Evolutionary conservation across 2,888 invertebrate species (phyloP), one percentile per base, ranked within the genome.

Genomic region (Sympetrum striolatum): DNA sequence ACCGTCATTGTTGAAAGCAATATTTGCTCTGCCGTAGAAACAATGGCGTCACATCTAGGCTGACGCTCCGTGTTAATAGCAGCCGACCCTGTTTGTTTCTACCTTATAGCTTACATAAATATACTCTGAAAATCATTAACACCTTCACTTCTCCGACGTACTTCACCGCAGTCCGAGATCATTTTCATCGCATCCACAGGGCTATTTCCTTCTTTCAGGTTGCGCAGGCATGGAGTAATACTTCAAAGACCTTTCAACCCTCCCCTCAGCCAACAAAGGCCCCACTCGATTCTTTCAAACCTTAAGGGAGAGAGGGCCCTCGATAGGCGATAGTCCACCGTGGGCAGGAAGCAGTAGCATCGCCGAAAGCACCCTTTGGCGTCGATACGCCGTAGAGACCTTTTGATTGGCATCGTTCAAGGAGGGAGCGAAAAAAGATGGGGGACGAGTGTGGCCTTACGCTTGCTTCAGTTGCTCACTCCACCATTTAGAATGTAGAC

Each of bases 391-490:
- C 12, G 44, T 48, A 39, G 81, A 81, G 25, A 25, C 81, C 25
- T 48, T 81, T 81, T 81, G 81, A 81, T 81, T 81, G 48, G 81
- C n/a, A 22, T 48, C 48, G n/a, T 48, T 81, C 22, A 80, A 80
- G 37, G 18, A 31, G 12, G 31, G 25, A 73, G 73, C 8, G 73
- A 64, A 8, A 64, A 64, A 64, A 64, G 25, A 22, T n/a, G 39
- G 10, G 22, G 22, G n/a, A 22, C n/a, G 39, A 81, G 14, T n/a
- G 1, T 22, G 81, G 48, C 48, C 6, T 25, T 25, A 48, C 22
- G 81, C 81, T n/a, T 14, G 81, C 25, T 81, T 81, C 44, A n/a
- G n/a, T 81, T 22, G 18, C 8, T 25, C 25, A 14, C 25, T 2
- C 81, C 12, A 12, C 14, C n/a, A 15, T 22, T 25, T 81, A 44